Base-by-base conservation (phyloP, 2,113 vertebrate genomes). In the Oncorhynchus gorbuscha region DNA sequence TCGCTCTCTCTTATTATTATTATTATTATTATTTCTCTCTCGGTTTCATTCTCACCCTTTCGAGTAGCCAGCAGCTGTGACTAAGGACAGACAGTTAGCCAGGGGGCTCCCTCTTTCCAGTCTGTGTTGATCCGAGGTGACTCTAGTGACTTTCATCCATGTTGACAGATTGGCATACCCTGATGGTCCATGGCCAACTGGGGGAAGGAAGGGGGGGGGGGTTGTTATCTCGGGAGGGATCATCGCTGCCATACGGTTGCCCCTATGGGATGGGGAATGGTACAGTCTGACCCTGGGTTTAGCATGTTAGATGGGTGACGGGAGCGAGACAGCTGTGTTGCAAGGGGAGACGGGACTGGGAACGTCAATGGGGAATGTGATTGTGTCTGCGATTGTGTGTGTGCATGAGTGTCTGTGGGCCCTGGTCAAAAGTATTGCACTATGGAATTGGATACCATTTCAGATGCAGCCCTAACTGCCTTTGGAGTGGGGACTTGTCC, bases 131-230 rank as follows among this genome's bases (percentile, higher is more conserved):
- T 51, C 59, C 74, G 78, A 80, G 83, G 76, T 86, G 83, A 86
- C 84, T 76, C 78, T 73, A 32, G 74, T 79, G 85, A 89, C 83
- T 79, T 77, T 86, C 80, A 87, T 87, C 76, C 87, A 79, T 80
- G 75, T 77, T 82, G 85, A 90, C 88, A 89, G 86, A 79, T 77
- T 72, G 85, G 81, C 83, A 80, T 77, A 83, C 85, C 75, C 73
- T 82, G 82, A 78, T 86, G 81, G 79, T 76, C 69, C 71, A 82
- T 79, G 82, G 77, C 80, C 77, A 82, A 83, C 82, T 75, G 81
- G 45, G 73, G 73, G 18, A n/a, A 48, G 39, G 39, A 35, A 76
- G 61, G 5, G 16, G 30, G 39, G 35, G 39, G 39, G 79, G 79
- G 61, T 8, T 24, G 22, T 18, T 18, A 72, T 80, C 45, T 55